Evolutionary conservation across 2,888 invertebrate species (phyloP).

Genomic region (Aporophyla nigra): DNA sequence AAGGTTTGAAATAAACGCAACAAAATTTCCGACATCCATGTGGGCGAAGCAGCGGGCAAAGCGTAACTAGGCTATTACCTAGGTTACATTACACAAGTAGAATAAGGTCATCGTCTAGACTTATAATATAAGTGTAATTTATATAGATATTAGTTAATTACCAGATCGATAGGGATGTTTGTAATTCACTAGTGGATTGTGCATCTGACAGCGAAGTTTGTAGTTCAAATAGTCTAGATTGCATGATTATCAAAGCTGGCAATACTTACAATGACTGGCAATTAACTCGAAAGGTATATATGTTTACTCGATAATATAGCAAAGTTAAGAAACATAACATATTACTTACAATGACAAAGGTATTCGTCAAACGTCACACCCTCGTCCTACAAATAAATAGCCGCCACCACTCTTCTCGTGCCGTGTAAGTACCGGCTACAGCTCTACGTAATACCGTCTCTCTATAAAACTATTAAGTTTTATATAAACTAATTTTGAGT

Average conservation of each 20-base stretch:
- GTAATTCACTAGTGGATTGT: background rate
- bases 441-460: conserved; percentile 12
- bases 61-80: background rate
- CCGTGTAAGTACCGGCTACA: conserved; percentile 9
- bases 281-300: background rate
- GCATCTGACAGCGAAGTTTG: background rate
- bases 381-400: conserved; percentile 59
- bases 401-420: conserved; percentile 29
- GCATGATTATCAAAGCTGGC: background rate
- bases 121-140: background rate
- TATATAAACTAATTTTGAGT: no score
- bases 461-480: no score
- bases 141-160: background rate
- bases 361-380: conserved; percentile 64
- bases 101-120: background rate
- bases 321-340: conserved; percentile 37
- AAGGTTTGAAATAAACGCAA: no score
- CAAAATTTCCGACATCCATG: no score
- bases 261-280: no score
- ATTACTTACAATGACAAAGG: conserved; percentile 54
- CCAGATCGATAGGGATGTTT: background rate
- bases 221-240: background rate
- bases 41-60: no score
- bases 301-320: background rate
- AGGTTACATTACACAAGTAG: background rate